phyloP scores from a whole-genome alignment of 1,140 invertebrate genomes.

The Leptopilina clavipes region DNA sequence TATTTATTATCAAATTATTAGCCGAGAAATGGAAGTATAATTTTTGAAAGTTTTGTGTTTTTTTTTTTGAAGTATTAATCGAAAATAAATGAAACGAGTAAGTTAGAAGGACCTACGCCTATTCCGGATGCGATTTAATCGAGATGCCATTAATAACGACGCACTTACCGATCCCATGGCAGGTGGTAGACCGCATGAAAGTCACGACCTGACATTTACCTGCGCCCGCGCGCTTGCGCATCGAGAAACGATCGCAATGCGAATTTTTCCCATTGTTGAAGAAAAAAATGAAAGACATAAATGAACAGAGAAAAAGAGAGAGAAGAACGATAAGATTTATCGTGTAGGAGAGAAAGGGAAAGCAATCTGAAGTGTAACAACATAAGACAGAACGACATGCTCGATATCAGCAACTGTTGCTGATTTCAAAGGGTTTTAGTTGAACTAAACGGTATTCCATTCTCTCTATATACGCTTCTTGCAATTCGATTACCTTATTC shows the following conservation, averaged over 20 bases:
- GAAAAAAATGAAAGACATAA: slow-evolving; percentile 31
- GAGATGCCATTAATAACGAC: slow-evolving; percentile 71
- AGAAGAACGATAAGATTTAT: slow-evolving; percentile 32
- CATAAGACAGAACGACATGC: slow-evolving; percentile 18
- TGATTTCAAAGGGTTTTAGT: slow-evolving; percentile 12
- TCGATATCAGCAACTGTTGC: neutral
- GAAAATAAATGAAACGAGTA: slow-evolving; percentile 50
- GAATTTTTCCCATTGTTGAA: slow-evolving; percentile 60
- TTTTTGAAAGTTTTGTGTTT: too few relatives aligned
- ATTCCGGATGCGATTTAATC: slow-evolving; percentile 70
- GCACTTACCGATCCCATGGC: slow-evolving; percentile 70
- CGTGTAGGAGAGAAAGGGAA: slow-evolving; percentile 33
- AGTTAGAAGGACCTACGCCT: slow-evolving; percentile 66
- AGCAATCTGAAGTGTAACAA: slow-evolving; percentile 33
- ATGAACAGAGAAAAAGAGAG: neutral
- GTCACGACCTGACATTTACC: slow-evolving; percentile 71
- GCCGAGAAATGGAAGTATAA: too few relatives aligned
- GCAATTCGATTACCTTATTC: neutral
- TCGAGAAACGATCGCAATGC: slow-evolving; percentile 64
- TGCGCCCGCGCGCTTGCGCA: slow-evolving; percentile 56
- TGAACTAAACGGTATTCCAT: slow-evolving; percentile 17
- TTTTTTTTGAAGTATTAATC: slow-evolving; percentile 36
- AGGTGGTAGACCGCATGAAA: slow-evolving; percentile 71
- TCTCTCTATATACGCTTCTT: neutral
- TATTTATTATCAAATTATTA: too few relatives aligned